A percentile compares a stretch with the other conserved stretches of the same genome.
phyloP scores from a whole-genome alignment of 2,888 invertebrate species.

The Aleiodes leptofemur region DNA sequence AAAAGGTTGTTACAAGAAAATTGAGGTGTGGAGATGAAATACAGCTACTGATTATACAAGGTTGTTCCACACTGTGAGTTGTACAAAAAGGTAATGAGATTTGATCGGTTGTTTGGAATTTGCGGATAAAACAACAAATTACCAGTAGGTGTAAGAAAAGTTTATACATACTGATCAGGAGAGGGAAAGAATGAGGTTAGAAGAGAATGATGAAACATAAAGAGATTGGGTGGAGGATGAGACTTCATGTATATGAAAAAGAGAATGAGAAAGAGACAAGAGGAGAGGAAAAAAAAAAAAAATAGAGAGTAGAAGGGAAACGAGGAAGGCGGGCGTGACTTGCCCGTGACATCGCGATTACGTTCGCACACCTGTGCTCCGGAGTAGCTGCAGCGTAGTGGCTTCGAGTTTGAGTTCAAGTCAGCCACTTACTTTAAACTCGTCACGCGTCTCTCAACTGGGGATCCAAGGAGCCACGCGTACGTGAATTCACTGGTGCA shows the following conservation, averaged over 20 bases:
- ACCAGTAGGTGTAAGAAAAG: conserved; percentile 52
- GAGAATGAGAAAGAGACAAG: conserved; percentile 39
- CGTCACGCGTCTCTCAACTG: conserved; percentile 66
- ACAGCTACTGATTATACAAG: conserved; percentile 39
- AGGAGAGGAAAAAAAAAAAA: conserved; percentile 26
- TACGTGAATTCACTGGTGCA: conserved; percentile 49
- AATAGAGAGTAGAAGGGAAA: conserved; percentile 41
- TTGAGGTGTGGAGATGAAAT: conserved; percentile 38
- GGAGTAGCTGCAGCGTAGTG: conserved; percentile 41
- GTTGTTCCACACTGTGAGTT: conserved; percentile 51
- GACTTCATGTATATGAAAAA: conserved; percentile 27
- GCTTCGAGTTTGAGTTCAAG: conserved; percentile 61
- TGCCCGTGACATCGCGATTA: conserved; percentile 74
- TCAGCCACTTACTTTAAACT: conserved; percentile 70
- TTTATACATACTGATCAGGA: conserved; percentile 33
- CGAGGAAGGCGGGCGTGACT: conserved; percentile 65
- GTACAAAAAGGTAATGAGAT: conserved; percentile 57
- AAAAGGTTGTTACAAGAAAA: conserved; percentile 24
- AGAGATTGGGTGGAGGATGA: conserved; percentile 32
- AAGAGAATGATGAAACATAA: conserved; percentile 47
- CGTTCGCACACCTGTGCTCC: conserved; percentile 71
- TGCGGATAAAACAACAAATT: conserved; percentile 61
- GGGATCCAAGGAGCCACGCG: conserved; percentile 59
- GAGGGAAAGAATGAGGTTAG: conserved; percentile 46
- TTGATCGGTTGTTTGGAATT: conserved; percentile 46